Base-by-base conservation (phyloP, 2,797 vertebrate species). In the Acanthopagrus latus region DNA sequence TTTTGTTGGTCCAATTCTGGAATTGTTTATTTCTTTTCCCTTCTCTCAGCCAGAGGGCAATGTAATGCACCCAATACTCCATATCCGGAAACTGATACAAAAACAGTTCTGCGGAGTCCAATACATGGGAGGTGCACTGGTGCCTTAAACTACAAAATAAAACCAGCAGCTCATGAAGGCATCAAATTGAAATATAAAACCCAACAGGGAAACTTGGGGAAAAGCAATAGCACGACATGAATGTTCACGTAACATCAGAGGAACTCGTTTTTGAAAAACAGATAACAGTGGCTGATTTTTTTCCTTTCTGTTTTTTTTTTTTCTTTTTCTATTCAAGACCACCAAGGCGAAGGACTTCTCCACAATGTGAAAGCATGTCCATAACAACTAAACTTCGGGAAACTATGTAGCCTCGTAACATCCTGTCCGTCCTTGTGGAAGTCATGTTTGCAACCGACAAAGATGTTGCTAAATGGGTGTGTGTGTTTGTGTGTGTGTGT, bases 151-250 rank as follows among this genome's bases (percentile, higher is more conserved):
- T 84, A 79, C 74, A 76, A 80, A 89, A 91, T 87, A 89, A 85
- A 91, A 83, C 71, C 76, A 74, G 5, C 60, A 63, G 75, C 78
- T 90, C 83, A 85, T 63, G 78, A 90, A 81, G 68, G 84, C 86
- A 90, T 88, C 88, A 89, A 87, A 91, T 83, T 88, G 85, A 89
- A 90, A 90, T 88, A 81, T 76, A 70, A 84, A 91, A 83, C 78
- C 59, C 46, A 56, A 74, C 29, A 52, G 69, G 69, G 67, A 64
- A 86, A 71, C 41, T 62, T 71, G n/a, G 65, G 64, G 21, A 51
- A 78, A 77, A 72, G 48, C 59, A 83, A 82, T 48, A 80, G 62
- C 59, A 52, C 63, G 60, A 83, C 79, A 74, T 48, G 60, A 64
- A 77, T 74, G 74, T 78, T 70, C 65, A 64, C 56, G 54, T 68